A percentile compares a stretch with the other conserved stretches of the same genome.
phyloP scores from a whole-genome alignment of 2,113 vertebrate species.

The Hiodon alosoides region DNA sequence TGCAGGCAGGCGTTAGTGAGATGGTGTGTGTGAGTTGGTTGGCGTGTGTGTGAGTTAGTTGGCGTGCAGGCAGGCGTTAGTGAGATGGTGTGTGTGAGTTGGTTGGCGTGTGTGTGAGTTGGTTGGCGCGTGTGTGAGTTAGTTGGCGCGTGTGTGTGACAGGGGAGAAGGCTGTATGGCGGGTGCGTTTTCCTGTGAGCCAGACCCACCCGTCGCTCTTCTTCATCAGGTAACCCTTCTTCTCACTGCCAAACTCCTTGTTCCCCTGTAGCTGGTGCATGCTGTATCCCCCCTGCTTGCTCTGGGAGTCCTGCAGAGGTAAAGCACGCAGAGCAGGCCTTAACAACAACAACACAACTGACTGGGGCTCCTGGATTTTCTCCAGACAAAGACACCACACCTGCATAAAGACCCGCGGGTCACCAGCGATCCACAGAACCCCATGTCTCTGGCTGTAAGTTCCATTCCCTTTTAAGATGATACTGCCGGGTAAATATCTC shows the following conservation, averaged over 20 bases:
- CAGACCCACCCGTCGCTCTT: constrained; percentile 76
- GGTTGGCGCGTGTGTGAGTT: background rate
- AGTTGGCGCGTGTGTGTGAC: background rate
- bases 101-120: too few relatives aligned
- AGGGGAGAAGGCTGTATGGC: background rate
- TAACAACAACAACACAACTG: background rate
- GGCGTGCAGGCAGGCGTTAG: too few relatives aligned
- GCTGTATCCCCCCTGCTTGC: constrained; percentile 79
- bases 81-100: too few relatives aligned
- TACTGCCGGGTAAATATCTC: too few relatives aligned
- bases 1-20: too few relatives aligned
- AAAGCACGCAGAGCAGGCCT: background rate
- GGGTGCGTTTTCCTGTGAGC: background rate
- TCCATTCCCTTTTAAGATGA: too few relatives aligned
- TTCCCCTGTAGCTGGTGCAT: constrained; percentile 87
- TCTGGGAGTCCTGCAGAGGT: constrained; percentile 73
- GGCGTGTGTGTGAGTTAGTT: too few relatives aligned
- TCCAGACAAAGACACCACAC: constrained; percentile 12
- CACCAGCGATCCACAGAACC: background rate
- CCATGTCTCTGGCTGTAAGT: too few relatives aligned
- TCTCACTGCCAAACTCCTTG: constrained; percentile 80
- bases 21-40: too few relatives aligned
- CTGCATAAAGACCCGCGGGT: background rate
- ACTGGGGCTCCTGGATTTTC: background rate
- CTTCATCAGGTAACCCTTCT: constrained; percentile 79